Base-by-base conservation (phyloP, 2,113 vertebrate genomes). In the Psittacus erithacus region DNA sequence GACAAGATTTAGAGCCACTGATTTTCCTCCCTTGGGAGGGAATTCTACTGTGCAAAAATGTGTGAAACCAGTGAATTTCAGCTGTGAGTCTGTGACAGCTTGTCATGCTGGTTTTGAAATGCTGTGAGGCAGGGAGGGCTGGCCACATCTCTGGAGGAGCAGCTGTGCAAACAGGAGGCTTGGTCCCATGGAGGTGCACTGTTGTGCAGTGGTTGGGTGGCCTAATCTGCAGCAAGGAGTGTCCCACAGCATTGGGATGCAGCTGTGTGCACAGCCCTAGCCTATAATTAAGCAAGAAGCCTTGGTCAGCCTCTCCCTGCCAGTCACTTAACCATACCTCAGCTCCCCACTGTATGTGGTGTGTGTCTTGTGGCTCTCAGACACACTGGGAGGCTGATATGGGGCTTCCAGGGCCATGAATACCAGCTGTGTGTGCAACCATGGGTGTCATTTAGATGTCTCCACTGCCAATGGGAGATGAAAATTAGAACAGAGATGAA, bases 121-220 rank as follows among this genome's bases (percentile, higher is more conserved):
- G 11, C 39, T 64, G 27, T 17, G 38, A 63, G n/a, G 28, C 41
- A 18, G 19, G 49, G 28, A 80, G 23, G 6, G 17, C 16, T 88
- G n/a, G 18, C 44, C 53, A 25, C 24, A 41, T 22, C 19, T 63
- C 57, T 69, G 25, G n/a, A 85, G 24, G 13, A 88, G 10, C 10
- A 68, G 29, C 3, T 2, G 0, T 46, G 55, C 50, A 59, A 52
- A 63, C 6, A 65, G 24, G 33, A 68, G 8, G 4, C 27, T 85
- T 43, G 18, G 19, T 50, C 25, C 74, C 17, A 7, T 0, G 0
- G 49, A 74, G 14, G 5, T 31, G 17, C 2, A 1, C 38, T 15
- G 17, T 9, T 49, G 38, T 74, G 44, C 59, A 46, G 4, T 35
- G 64, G 17, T 35, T 84, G 60, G 27, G n/a, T 43, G 31, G 65